Percentiles rank a stretch among this genome's conserved stretches.
Evolutionary conservation across 2,888 invertebrate genomes (phyloP).

Genomic region (Sympetrum striolatum): DNA sequence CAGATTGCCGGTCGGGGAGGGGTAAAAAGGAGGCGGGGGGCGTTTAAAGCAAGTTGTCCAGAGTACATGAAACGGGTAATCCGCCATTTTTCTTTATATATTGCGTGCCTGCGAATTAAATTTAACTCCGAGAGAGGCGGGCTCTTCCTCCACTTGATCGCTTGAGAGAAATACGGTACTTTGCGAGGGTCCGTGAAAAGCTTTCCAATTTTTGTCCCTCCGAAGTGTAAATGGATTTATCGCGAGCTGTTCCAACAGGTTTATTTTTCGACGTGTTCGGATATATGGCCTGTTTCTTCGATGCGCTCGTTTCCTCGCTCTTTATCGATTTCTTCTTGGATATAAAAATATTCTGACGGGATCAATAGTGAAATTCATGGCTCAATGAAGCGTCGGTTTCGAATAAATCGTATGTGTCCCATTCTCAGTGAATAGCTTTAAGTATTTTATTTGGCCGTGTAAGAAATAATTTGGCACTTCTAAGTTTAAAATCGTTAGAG

Average conservation of each 20-base stretch:
- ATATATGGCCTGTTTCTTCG: no score
- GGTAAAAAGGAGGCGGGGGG: conserved; percentile 2
- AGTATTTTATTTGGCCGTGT: no score
- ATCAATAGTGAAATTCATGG: no score
- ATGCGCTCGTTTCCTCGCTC: no score
- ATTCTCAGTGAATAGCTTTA: no score
- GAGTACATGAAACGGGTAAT: conserved; percentile 25
- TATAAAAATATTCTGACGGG: no score
- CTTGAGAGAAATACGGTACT: neutral
- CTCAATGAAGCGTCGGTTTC: no score
- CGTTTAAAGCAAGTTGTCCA: conserved; percentile 31
- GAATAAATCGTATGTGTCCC: no score
- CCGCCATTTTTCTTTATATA: conserved; percentile 32
- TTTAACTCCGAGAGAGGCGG: neutral
- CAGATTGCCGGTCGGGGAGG: neutral
- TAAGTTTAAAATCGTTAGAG: no score
- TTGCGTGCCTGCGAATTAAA: conserved; percentile 10
- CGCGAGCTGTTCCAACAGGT: neutral
- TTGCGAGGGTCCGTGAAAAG: neutral
- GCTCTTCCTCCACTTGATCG: neutral
- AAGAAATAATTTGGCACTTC: no score
- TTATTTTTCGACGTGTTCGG: neutral
- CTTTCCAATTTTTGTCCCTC: neutral
- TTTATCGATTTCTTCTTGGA: no score
- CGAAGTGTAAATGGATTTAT: neutral